A percentile compares a stretch with the other conserved stretches of the same genome.
phyloP scores from a whole-genome alignment of 2,113 vertebrate genomes.

The Myrmecophaga tridactyla region DNA sequence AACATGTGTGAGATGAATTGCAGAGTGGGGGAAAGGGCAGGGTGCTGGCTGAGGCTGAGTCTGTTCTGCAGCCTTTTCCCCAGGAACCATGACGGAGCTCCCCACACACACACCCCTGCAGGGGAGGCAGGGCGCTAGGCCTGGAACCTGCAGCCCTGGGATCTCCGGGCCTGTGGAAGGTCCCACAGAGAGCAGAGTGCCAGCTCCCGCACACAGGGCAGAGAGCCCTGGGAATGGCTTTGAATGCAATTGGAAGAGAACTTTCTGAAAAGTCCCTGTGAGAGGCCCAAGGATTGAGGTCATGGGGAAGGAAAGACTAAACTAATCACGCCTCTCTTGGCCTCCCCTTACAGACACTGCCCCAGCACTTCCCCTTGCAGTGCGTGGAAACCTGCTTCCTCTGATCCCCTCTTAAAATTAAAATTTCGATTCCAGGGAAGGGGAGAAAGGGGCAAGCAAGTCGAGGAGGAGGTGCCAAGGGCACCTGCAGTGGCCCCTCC shows the following conservation, averaged over 20 bases:
- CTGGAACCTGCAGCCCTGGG: not conserved
- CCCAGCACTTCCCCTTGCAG: not conserved
- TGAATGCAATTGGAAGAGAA: not conserved
- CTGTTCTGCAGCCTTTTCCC: not conserved
- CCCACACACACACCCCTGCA: too few relatives aligned
- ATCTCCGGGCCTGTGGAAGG: not conserved
- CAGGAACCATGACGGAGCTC: rapidly evolving
- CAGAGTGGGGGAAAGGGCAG: not conserved
- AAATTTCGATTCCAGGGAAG: not conserved
- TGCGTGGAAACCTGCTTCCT: not conserved
- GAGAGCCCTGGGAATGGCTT: not conserved
- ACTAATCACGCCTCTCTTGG: not conserved
- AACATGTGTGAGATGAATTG: not conserved
- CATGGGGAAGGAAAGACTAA: not conserved
- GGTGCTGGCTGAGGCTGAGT: not conserved
- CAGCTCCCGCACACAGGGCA: not conserved
- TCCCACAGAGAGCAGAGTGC: not conserved
- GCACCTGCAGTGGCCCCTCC: not conserved
- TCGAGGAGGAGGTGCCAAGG: not conserved
- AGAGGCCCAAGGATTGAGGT: not conserved
- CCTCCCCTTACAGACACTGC: not conserved
- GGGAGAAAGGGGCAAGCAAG: not conserved
- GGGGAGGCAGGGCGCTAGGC: not conserved
- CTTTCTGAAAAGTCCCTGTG: not conserved
- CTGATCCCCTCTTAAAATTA: not conserved